Base-by-base conservation (phyloP, 1,140 invertebrate genomes). In the Drosophila ambigua region DNA sequence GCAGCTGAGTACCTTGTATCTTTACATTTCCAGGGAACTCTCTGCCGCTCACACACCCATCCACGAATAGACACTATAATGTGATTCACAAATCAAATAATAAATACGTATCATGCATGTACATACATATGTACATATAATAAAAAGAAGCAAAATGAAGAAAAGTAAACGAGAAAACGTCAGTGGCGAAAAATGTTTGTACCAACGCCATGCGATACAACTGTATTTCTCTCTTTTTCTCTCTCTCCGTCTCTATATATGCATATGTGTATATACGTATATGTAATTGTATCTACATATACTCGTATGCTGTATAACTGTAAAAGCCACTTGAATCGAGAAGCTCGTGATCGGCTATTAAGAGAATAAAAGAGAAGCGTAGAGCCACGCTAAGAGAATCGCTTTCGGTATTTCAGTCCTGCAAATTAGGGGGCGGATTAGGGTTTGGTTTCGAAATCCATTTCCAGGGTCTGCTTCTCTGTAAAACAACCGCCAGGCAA, bases 81-180 rank as follows among this genome's bases (percentile, higher is more conserved):
- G 81, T 85, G 81, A 85, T 81, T 85, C 81, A 85, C 81, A 87
- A 82, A 85, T 87, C 82, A 85, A 85, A 85, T 87, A 85, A 77
- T 74, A 54, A 45, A 67, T 67, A 74, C 41, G 60, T 50, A 75
- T 84, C 66, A 28, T 7, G 26, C 5, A 28, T 28, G 26, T 6
- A 28, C 5, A 7, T 16, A 16, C 16, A 16, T 16, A 2, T 28
- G 26, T 7, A 28, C 7, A 13, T 39, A 39, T 71, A 71, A 75
- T 60, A 85, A 80, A 72, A 79, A 55, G 52, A 73, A 55, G 46
- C 15, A 74, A 43, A 48, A 60, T 15, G 50, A 63, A 59, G 60
- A 77, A 69, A 83, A 63, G 71, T 50, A 49, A 51, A 58, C 45
- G 45, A 76, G 63, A 16, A 41, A 52, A 55, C 50, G 72, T 62